These are phyloP conservation scores for Darevskia nairensis DNA, from an alignment of 2,797 vertebrate species.

Conservation along the genomic window DNA sequence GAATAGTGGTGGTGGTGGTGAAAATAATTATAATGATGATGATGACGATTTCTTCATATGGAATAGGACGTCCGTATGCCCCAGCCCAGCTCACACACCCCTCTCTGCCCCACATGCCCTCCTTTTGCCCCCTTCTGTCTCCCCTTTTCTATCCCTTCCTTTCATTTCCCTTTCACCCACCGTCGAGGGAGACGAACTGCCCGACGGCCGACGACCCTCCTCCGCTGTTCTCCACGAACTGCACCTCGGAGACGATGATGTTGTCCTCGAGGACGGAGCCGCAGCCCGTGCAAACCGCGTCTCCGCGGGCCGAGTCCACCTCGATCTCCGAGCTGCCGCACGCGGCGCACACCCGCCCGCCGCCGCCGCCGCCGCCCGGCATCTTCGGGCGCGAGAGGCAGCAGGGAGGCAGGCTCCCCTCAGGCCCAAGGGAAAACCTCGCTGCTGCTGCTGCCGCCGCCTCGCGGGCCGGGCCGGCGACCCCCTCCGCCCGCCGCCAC, in stretches of 20 bases:
- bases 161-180: too few species aligned
- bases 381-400: conserved; percentile 67
- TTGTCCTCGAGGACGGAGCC: conserved; percentile 97
- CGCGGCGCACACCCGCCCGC: conserved; percentile 82
- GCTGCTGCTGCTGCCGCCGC: neutral
- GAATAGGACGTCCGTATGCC: too few species aligned
- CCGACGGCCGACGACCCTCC: conserved; percentile 93
- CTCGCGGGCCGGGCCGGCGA: neutral
- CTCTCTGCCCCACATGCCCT: neutral
- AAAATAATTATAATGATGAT: too few species aligned
- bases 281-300: conserved; percentile 92
- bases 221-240: conserved; percentile 95
- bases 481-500: neutral
- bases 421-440: neutral
- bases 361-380: too few species aligned
- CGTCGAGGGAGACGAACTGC: conserved; percentile 94
- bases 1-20: too few species aligned
- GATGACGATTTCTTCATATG: too few species aligned
- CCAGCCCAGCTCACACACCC: too few species aligned
- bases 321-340: conserved; percentile 94
- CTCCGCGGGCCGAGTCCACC: conserved; percentile 91
- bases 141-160: neutral
- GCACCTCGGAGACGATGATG: conserved; percentile 97
- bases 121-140: neutral
- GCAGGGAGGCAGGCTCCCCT: too few species aligned